Evolutionary conservation across 2,113 vertebrate genomes (phyloP), one percentile per base, ranked within the genome.

Genomic region (Pangasianodon gigas): DNA sequence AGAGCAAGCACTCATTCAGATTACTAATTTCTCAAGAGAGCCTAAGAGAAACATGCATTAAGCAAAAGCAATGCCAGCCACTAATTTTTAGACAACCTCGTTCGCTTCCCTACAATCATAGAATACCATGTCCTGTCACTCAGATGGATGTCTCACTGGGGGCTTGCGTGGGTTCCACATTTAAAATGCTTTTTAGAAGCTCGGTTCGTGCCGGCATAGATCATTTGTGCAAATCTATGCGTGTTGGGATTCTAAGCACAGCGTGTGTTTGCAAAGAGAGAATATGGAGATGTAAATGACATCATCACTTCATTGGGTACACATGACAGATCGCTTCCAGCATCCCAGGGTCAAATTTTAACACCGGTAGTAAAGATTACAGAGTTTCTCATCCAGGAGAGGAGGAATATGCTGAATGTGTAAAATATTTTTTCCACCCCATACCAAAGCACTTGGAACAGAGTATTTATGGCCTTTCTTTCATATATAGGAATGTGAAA

Each of bases 281-380:
- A 91, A 71, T 77, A 82, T 48, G 65, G 89, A 87, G 88, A 88
- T 89, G 88, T 89, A 88, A 90, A 90, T 92, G 84, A 77, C 75
- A 65, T 87, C 48, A 88, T 87, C 89, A 74, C 82, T 89, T 91
- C 89, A 91, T 84, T 51, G 14, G 58, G 51, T 58, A 79, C 90
- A 67, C 79, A 79, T 87, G 85, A 92, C 86, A 84, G 85, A 92
- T 88, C 89, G 83, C 71, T 65, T 84, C 75, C 83, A 62, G 91
- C 90, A 80, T 80, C 88, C 60, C 32, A 52, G 86, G 87, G 90
- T 91, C 85, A 89, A 85, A 84, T 89, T 88, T 89, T 86, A 90
- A 85, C 89, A 75, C 67, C 83, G 24, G 67, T 87, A 81, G 69
- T 82, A 89, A 92, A 84, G 86, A 91, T 90, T 91, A 62, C 87